Base-by-base conservation (phyloP, 2,113 vertebrate genomes). In the Indicator indicator region DNA sequence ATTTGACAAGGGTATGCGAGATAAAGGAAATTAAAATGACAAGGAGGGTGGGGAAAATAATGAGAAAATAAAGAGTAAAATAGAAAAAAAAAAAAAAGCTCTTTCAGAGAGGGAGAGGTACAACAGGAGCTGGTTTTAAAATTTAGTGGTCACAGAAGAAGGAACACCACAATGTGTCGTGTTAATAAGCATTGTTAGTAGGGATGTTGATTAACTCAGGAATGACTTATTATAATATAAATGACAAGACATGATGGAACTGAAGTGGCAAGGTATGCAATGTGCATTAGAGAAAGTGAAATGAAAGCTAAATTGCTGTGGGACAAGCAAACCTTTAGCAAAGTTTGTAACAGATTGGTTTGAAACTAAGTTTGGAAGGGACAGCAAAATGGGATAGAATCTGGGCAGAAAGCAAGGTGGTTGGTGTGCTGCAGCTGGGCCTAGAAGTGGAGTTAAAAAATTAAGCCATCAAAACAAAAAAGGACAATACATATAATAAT, bases 231-330 rank as follows among this genome's bases (percentile, higher is more conserved):
- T 96, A 94, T 93, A 96, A 75, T 95, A 82, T 95, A 97, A 97
- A 96, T 97, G 96, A 96, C 95, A 96, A 89, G 77, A 92, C 90
- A 93, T 97, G 96, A 97, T 94, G 93, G 89, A 97, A 95, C 84
- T 79, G 80, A 96, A 94, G 60, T 94, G 91, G 94, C 93, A 97
- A 95, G 89, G 73, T 90, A 82, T 88, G 94, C 94, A 94, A 91
- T 77, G 71, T 82, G 52, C 95, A 95, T 93, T 95, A 96, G 55
- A 95, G 70, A 96, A 97, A 95, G 83, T 78, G 95, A 97, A 94
- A 93, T n/a, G 14, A 96, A 97, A 96, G 80, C 58, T 60, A 77
- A 96, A 95, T 89, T 97, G 88, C 84, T 88, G 6, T 13, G 89
- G 79, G 95, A 97, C 38, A 95, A 88, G 69, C 80, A 97, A 96